Evolutionary conservation across 2,888 invertebrate genomes (phyloP), one percentile per base, ranked within the genome.

Genomic region (Rhingia campestris): DNA sequence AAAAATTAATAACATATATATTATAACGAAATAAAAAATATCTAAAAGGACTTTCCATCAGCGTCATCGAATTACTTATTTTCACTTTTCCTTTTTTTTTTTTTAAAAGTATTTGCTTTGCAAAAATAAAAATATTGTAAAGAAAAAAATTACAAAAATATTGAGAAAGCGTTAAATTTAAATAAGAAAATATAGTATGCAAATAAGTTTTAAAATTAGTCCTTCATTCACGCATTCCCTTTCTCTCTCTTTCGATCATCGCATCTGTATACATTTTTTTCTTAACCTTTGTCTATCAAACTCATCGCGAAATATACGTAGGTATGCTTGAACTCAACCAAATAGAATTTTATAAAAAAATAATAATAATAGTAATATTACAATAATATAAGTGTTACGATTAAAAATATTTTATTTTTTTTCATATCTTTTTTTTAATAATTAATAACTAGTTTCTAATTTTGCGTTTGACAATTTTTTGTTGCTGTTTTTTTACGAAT

Each of bases 31-130:
- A 43, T 56, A 75, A 81, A 22, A 22, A 85, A 90, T 91, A 90
- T 91, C 88, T 91, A 22, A 22, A 92, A 92, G 92, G 90, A 89
- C 89, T 91, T 91, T 92, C 92, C 89, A 89, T 90, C 90, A 90
- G 89, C 89, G 63, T 73, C 35, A 73, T 66, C 64, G 84, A 73
- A 70, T 58, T 63, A 70, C 54, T 73, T 80, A 59, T 61, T 89
- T 22, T 22, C 22, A 22, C 91, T 91, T 91, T 91, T 76, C 90
- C 89, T 89, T 91, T 91, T 90, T 88, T 86, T 73, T 58, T 9
- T 2, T 2, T 1, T 2, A 22, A 22, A 22, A 22, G 2, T 22
- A 22, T 43, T 33, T 59, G 10, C 12, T 30, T 59, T 53, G 64
- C 72, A 47, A 54, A 61, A 53, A 30, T 51, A 32, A 47, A 58